phyloP scores from a whole-genome alignment of 2,888 invertebrate genomes.

The Cheilosia vulpina region DNA sequence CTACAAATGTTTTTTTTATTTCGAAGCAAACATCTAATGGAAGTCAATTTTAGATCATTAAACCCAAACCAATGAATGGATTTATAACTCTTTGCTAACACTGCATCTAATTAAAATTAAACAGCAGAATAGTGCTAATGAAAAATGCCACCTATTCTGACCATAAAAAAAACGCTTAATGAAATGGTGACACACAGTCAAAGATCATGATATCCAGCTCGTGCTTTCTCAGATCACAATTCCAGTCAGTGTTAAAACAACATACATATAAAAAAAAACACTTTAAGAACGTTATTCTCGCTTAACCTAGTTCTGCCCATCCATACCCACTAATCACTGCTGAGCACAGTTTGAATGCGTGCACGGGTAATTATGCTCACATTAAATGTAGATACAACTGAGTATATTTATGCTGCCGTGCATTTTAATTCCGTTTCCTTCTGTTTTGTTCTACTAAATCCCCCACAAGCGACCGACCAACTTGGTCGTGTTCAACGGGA shows the following conservation, averaged over 20 bases:
- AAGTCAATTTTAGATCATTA: no score
- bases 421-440: slow-evolving; percentile 63
- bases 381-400: slow-evolving; percentile 32
- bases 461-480: slow-evolving; percentile 32
- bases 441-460: slow-evolving; percentile 13
- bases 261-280: not conserved
- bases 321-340: slow-evolving; percentile 18
- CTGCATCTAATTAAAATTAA: no score
- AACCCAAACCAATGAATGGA: no score
- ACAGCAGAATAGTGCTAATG: not conserved
- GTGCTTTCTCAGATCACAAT: slow-evolving; percentile 1
- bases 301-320: slow-evolving; percentile 63
- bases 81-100: no score
- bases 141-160: not conserved
- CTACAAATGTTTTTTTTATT: not conserved
- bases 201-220: slow-evolving; percentile 27
- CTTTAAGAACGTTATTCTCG: slow-evolving; percentile 47
- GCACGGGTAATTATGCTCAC: slow-evolving; percentile 53
- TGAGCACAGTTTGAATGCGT: slow-evolving; percentile 57
- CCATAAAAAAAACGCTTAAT: slow-evolving; percentile 17
- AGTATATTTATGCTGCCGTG: slow-evolving; percentile 52
- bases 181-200: slow-evolving; percentile 4
- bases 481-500: slow-evolving; percentile 68
- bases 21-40: not conserved
- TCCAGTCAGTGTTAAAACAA: not conserved